Evolutionary conservation across 1,140 invertebrate genomes (phyloP).

Genomic region (Hylyphantes graminicola): DNA sequence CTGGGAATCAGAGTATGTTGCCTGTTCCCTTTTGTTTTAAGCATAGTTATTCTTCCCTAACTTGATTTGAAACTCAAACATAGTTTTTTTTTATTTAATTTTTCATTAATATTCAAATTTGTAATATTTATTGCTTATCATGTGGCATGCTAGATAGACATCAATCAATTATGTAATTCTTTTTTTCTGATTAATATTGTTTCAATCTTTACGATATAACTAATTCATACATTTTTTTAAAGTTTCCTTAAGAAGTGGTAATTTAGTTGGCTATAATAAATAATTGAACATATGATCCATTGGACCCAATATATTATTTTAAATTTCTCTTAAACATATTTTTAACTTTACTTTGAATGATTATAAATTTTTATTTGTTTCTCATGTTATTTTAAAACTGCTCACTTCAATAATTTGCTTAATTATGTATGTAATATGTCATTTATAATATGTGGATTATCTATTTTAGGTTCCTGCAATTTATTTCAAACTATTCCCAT

Average conservation of each 20-base stretch:
- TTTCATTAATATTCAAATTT: not conserved
- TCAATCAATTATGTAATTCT: too few species aligned
- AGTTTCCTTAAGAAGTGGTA: too few species aligned
- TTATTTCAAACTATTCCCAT: conserved; percentile 50
- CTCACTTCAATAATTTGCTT: not conserved
- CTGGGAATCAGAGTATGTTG: conserved; percentile 85
- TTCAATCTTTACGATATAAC: too few species aligned
- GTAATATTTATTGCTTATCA: not conserved
- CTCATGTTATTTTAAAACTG: not conserved
- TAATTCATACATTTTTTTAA: too few species aligned
- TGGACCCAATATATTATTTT: too few species aligned
- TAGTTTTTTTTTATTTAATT: too few species aligned
- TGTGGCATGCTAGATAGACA: too few species aligned
- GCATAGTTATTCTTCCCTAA: not conserved
- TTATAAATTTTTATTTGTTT: not conserved
- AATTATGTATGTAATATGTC: too few species aligned
- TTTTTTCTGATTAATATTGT: too few species aligned
- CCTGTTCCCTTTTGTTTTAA: not conserved
- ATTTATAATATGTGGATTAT: not conserved
- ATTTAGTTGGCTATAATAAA: too few species aligned
- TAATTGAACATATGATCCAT: too few species aligned
- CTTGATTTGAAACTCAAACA: too few species aligned
- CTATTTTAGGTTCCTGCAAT: conserved; percentile 66
- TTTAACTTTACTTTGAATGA: not conserved
- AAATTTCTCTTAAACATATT: not conserved